These are phyloP conservation scores for Penaeus vannamei DNA, from an alignment of 1,140 invertebrate genomes.

Conservation along the genomic window DNA sequence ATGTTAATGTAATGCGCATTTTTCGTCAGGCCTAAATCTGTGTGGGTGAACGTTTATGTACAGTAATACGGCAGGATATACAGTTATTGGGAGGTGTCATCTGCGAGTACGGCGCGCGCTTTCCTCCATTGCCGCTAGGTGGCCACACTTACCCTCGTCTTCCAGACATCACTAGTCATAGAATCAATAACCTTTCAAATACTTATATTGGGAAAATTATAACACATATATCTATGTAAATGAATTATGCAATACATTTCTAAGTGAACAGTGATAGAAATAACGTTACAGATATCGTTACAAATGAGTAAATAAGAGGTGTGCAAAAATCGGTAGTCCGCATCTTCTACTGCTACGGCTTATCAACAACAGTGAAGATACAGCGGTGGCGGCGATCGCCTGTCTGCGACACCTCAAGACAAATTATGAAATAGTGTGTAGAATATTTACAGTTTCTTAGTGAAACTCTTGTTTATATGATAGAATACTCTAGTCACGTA, in stretches of 20 bases:
- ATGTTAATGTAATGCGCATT: conserved; percentile 1
- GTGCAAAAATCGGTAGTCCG: conserved; percentile 10
- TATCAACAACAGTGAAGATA: conserved; percentile 65
- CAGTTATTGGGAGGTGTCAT: conserved; percentile 60
- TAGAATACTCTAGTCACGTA: conserved; percentile 48
- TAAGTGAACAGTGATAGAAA: neutral
- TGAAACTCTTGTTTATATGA: conserved; percentile 44
- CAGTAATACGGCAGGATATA: conserved; percentile 17
- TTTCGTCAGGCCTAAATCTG: neutral
- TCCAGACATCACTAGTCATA: conserved; percentile 31
- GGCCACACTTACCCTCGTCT: neutral
- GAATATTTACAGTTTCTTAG: conserved; percentile 22
- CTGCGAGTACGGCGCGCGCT: conserved; percentile 31
- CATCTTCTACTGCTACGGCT: conserved; percentile 38
- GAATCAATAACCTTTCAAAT: conserved; percentile 47
- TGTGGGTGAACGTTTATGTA: conserved; percentile 15
- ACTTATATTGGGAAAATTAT: neutral
- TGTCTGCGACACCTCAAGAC: conserved; percentile 18
- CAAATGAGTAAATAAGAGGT: neutral
- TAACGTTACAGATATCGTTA: neutral
- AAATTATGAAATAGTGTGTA: conserved; percentile 46
- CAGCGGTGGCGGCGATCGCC: conserved; percentile 53
- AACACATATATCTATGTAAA: neutral
- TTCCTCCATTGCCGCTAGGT: conserved; percentile 42
- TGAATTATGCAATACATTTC: neutral